Conservation (phyloP, 2,797 vertebrate species). For the Columba guinea region DNA sequence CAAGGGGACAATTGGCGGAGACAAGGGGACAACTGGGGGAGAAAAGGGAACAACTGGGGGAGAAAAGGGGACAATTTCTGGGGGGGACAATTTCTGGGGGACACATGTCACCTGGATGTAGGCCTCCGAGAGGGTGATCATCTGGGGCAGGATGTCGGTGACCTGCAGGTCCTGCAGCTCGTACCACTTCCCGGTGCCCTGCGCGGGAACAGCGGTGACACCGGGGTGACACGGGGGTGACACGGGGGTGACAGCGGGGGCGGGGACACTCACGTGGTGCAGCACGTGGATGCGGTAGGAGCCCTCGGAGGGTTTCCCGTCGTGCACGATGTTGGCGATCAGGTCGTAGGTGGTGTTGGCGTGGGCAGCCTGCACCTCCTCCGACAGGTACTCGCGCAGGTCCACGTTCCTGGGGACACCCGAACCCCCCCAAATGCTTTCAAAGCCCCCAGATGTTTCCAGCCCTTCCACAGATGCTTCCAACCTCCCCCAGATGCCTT, state of each 20-base stretch:
- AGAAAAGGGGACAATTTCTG: too few relatives aligned
- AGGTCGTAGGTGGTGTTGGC: slow-evolving; percentile 93
- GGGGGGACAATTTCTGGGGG: too few relatives aligned
- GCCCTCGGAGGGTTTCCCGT: slow-evolving; percentile 93
- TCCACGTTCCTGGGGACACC: slow-evolving; percentile 86
- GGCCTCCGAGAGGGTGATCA: slow-evolving; percentile 96
- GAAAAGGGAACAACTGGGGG: too few relatives aligned
- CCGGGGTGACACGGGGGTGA: neutral
- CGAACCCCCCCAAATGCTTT: neutral
- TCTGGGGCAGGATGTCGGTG: slow-evolving; percentile 95
- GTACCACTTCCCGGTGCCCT: slow-evolving; percentile 98
- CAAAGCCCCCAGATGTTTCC: too few relatives aligned
- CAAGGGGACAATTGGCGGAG: too few relatives aligned
- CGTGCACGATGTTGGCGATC: slow-evolving; percentile 94
- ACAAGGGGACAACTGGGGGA: too few relatives aligned
- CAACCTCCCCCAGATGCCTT: too few relatives aligned
- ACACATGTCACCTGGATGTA: slow-evolving; percentile 89
- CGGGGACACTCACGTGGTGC: slow-evolving; percentile 86
- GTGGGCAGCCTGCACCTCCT: slow-evolving; percentile 89
- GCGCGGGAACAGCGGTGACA: neutral
- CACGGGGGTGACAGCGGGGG: too few relatives aligned
- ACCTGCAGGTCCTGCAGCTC: slow-evolving; percentile 98
- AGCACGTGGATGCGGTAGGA: slow-evolving; percentile 95
- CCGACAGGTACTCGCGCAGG: slow-evolving; percentile 93
- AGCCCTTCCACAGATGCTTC: too few relatives aligned